Conservation (phyloP, 2,888 invertebrate genomes). For the Monopis laevigella region DNA sequence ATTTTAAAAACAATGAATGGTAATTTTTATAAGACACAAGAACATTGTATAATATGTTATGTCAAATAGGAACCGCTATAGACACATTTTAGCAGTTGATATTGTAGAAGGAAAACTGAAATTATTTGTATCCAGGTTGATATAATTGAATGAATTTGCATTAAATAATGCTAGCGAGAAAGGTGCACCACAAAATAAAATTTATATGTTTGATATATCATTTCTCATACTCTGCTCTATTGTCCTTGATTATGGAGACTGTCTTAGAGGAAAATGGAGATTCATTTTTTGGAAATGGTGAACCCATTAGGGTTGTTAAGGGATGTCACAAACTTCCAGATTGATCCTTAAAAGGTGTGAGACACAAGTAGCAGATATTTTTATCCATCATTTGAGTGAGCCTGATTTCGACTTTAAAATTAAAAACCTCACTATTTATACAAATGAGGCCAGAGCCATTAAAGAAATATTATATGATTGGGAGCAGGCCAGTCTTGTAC, state of each 20-base stretch:
- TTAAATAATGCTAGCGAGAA: constrained; percentile 76
- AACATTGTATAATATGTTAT: constrained; percentile 84
- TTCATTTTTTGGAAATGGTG: constrained; percentile 94
- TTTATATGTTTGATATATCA: constrained; percentile 92
- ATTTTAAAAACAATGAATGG: constrained; percentile 91
- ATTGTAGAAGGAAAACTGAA: constrained; percentile 92
- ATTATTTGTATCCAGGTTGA: constrained; percentile 86
- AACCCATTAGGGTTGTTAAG: constrained; percentile 86
- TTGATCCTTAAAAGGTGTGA: constrained; percentile 81
- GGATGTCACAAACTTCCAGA: constrained; percentile 89
- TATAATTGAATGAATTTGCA: constrained; percentile 93
- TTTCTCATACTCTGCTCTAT: constrained; percentile 93
- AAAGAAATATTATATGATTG: constrained; percentile 89
- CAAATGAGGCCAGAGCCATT: constrained; percentile 87
- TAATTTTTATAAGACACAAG: constrained; percentile 89
- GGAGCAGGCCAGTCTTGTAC: constrained; percentile 88
- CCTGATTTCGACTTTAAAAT: constrained; percentile 83
- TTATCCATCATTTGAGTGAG: constrained; percentile 83
- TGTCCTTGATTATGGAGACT: constrained; percentile 92
- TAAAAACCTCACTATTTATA: constrained; percentile 82
- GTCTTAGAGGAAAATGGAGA: constrained; percentile 85
- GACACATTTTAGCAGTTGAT: constrained; percentile 90
- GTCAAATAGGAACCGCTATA: constrained; percentile 91
- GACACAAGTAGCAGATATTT: constrained; percentile 79
- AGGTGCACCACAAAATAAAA: constrained; percentile 74